Conservation (phyloP, 2,888 invertebrate genomes). For the Acrocera orbiculus region DNA sequence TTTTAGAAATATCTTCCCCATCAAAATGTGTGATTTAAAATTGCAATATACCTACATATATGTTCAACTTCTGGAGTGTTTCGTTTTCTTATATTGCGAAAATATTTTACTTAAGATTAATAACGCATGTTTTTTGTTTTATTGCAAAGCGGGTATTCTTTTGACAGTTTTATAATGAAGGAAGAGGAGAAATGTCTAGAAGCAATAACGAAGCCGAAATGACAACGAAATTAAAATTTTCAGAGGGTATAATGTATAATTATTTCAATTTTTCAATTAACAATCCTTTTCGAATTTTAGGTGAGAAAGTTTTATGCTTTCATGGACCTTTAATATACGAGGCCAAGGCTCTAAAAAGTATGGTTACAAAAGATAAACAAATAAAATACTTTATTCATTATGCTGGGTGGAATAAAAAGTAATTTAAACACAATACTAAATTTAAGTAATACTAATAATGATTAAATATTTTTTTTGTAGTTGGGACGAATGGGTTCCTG, state of each 20-base stretch:
- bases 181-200: no score
- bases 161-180: no score
- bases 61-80: no score
- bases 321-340: constrained; percentile 93
- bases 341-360: constrained; percentile 82
- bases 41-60: no score
- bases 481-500: constrained; percentile 88
- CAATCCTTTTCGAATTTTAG: constrained; percentile 32
- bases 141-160: no score
- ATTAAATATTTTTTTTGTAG: constrained; percentile 36
- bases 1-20: no score
- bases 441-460: no score
- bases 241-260: constrained; percentile 39
- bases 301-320: constrained; percentile 83
- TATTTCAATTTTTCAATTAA: constrained; percentile 1
- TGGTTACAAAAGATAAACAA: constrained; percentile 68
- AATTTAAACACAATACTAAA: constrained; percentile 20
- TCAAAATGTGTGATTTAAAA: no score
- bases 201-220: no score
- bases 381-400: constrained; percentile 88
- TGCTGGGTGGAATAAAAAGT: constrained; percentile 98
- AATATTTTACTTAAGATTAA: no score
- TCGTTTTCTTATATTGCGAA: no score
- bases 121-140: no score
- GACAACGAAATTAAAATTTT: constrained; percentile 54